These are phyloP conservation scores for Ctenosaura bakeri DNA, from an alignment of 2,797 vertebrate genomes.

Conservation along the genomic window DNA sequence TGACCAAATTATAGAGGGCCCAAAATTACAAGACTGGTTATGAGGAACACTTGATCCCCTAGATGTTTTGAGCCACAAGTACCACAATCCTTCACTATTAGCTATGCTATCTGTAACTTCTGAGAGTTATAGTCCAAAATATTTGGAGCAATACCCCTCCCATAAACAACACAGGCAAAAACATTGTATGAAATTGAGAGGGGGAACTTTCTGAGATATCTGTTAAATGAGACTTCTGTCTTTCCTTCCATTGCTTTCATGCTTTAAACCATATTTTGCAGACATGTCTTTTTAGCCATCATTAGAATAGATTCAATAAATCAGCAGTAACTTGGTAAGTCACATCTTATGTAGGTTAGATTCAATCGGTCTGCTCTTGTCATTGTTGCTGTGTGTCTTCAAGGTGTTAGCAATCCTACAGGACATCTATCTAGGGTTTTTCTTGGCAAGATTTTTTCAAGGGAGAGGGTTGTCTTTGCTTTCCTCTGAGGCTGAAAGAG, in stretches of 20 bases:
- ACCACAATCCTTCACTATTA: too few relatives aligned
- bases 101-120: too few relatives aligned
- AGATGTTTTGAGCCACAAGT: not conserved
- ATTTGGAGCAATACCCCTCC: not conserved
- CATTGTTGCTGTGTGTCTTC: too few relatives aligned
- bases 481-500: too few relatives aligned
- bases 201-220: accelerated
- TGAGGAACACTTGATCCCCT: not conserved
- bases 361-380: too few relatives aligned
- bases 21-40: not conserved
- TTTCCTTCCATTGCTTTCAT: not conserved
- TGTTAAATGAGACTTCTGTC: not conserved
- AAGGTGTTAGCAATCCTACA: too few relatives aligned
- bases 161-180: not conserved
- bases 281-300: not conserved
- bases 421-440: too few relatives aligned
- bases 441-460: too few relatives aligned
- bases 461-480: too few relatives aligned
- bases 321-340: too few relatives aligned
- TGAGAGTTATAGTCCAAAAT: not conserved
- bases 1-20: not conserved
- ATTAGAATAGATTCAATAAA: too few relatives aligned
- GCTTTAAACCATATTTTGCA: slow-evolving; percentile 5
- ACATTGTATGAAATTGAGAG: not conserved
- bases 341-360: too few relatives aligned